phyloP scores from a whole-genome alignment of 2,797 vertebrate species.

The Kryptopterus vitreolus region DNA sequence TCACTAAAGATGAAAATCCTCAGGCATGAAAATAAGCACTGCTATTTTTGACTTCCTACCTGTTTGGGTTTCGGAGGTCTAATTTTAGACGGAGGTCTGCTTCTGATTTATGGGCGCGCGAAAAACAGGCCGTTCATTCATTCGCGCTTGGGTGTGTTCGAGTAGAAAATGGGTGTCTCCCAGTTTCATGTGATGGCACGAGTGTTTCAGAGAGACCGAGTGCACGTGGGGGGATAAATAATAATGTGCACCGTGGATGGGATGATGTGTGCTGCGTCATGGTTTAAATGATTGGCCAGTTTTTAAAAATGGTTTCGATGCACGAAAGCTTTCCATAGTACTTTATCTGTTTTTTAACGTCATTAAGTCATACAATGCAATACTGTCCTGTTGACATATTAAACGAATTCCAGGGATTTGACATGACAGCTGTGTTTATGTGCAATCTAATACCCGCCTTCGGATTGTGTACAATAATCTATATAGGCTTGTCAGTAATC shows the following conservation, averaged over 20 bases:
- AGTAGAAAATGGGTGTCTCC: constrained; percentile 34
- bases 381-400: constrained; percentile 26
- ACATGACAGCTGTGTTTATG: neutral
- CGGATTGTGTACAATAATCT: constrained; percentile 17
- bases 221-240: neutral
- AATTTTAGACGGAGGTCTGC: constrained; percentile 51
- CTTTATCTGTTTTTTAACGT: neutral
- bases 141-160: constrained; percentile 37
- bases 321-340: neutral
- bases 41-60: constrained; percentile 22
- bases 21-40: constrained; percentile 29
- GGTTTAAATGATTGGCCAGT: neutral
- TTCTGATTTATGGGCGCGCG: constrained; percentile 41
- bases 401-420: constrained; percentile 15
- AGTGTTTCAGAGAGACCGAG: neutral
- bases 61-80: constrained; percentile 49
- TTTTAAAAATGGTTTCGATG: neutral
- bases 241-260: neutral
- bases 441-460: neutral
- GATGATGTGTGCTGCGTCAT: neutral
- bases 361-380: constrained; percentile 11
- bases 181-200: neutral
- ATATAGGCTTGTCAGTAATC: neutral
- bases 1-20: constrained; percentile 37
- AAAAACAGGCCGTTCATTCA: constrained; percentile 54